phyloP scores from a whole-genome alignment of 2,797 vertebrate species.

The Rhinogobio ventralis region DNA sequence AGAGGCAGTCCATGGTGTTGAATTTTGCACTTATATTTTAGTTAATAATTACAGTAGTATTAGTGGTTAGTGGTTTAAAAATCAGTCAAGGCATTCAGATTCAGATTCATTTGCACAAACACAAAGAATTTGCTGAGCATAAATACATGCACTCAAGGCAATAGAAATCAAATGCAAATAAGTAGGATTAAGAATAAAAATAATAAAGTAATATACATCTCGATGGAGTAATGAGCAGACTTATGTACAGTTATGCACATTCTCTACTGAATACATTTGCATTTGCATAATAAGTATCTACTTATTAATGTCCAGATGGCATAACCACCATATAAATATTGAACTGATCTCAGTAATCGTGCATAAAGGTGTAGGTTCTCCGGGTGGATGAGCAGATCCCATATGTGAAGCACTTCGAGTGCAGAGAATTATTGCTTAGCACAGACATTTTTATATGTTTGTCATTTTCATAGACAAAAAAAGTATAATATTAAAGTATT shows the following conservation, averaged over 20 bases:
- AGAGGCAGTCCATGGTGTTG: not conserved
- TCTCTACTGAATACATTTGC: not conserved
- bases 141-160: not conserved
- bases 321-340: not conserved
- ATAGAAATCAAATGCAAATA: not conserved
- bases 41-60: not conserved
- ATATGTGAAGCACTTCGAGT: no score
- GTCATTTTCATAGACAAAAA: no score
- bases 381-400: no score
- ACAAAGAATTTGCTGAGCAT: not conserved
- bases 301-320: not conserved
- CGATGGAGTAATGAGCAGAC: not conserved
- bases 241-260: not conserved
- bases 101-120: not conserved
- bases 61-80: not conserved
- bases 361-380: not conserved
- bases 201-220: not conserved
- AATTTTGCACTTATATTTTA: not conserved
- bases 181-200: not conserved
- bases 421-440: no score
- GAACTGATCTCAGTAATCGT: not conserved
- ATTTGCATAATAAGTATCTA: not conserved
- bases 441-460: no score
- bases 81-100: not conserved
- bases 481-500: no score